Evolutionary conservation across 2,797 vertebrate species (phyloP).

Genomic region (Urophycis tenuis): DNA sequence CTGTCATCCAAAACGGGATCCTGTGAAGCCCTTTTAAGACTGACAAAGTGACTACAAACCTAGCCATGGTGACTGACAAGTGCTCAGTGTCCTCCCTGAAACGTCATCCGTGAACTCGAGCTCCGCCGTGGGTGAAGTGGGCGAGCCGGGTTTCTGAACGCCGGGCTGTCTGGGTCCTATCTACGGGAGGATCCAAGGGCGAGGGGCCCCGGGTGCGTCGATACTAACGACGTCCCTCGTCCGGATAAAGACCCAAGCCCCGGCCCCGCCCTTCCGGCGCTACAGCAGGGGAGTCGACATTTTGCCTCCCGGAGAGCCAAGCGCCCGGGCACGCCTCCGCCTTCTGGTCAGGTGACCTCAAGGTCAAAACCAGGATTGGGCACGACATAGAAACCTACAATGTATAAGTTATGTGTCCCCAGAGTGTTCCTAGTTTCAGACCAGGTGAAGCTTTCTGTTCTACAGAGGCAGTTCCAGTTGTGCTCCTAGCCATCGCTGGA

Average conservation of each 20-base stretch:
- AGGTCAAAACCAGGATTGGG: no score
- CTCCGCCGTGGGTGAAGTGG: neutral
- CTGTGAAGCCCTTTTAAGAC: neutral
- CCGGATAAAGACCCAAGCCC: slow-evolving; percentile 16
- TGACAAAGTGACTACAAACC: neutral
- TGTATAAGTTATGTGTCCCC: no score
- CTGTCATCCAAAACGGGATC: neutral
- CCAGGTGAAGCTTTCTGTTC: neutral
- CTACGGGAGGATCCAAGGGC: slow-evolving; percentile 21
- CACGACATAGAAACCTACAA: no score
- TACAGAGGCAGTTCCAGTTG: neutral
- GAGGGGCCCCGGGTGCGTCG: slow-evolving; percentile 24
- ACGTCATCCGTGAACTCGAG: no score
- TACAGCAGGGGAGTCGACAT: neutral
- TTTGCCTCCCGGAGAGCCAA: neutral
- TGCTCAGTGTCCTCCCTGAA: no score
- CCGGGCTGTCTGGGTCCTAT: slow-evolving; percentile 13
- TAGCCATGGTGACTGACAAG: neutral
- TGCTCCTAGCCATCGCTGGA: no score
- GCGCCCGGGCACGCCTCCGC: no score
- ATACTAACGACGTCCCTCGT: slow-evolving; percentile 29
- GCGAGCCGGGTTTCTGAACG: neutral
- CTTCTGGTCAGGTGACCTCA: no score
- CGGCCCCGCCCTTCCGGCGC: slow-evolving; percentile 34
- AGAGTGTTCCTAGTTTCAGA: neutral